These are phyloP conservation scores for Tetragnatha versicolor DNA, from an alignment of 1,140 invertebrate genomes.

Conservation along the genomic window DNA sequence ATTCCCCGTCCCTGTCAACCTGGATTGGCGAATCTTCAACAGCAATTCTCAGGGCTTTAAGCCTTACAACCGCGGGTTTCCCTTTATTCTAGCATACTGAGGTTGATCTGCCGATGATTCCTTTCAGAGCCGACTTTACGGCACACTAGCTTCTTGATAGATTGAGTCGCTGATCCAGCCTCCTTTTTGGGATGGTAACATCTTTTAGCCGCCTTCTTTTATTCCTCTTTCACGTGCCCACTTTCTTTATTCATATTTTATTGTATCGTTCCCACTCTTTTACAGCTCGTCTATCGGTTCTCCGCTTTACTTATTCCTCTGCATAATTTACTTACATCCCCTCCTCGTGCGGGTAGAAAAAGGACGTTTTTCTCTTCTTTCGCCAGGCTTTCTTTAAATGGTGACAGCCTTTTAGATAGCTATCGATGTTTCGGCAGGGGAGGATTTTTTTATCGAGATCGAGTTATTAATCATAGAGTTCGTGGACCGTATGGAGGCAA, in stretches of 20 bases:
- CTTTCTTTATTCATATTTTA: constrained; percentile 33
- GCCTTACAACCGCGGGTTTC: no score
- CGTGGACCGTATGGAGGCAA: constrained; percentile 3
- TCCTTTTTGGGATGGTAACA: constrained; percentile 16
- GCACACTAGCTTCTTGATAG: constrained; percentile 42
- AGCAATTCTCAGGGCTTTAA: no score
- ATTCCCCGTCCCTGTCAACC: constrained; percentile 27
- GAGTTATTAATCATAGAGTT: constrained; percentile 22
- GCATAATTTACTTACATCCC: constrained; percentile 21
- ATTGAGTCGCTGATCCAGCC: constrained; percentile 37
- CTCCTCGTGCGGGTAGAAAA: constrained; percentile 1
- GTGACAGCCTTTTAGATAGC: constrained; percentile 27
- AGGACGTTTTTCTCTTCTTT: no score
- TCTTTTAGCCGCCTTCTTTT: constrained; percentile 42
- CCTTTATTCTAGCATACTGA: constrained; percentile 14
- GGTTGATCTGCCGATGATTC: constrained; percentile 35
- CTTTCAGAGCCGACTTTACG: constrained; percentile 44
- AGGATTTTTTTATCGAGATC: constrained; percentile 2
- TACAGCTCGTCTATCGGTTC: background rate
- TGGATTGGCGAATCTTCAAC: constrained; percentile 46
- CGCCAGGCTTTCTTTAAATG: background rate
- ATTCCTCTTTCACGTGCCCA: background rate
- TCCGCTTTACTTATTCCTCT: constrained; percentile 21
- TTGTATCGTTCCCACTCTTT: constrained; percentile 18
- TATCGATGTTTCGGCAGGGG: constrained; percentile 3